Evolutionary conservation across 2,888 invertebrate species (phyloP), one percentile per base, ranked within the genome.

Genomic region (Glyphotaelius pellucidus): DNA sequence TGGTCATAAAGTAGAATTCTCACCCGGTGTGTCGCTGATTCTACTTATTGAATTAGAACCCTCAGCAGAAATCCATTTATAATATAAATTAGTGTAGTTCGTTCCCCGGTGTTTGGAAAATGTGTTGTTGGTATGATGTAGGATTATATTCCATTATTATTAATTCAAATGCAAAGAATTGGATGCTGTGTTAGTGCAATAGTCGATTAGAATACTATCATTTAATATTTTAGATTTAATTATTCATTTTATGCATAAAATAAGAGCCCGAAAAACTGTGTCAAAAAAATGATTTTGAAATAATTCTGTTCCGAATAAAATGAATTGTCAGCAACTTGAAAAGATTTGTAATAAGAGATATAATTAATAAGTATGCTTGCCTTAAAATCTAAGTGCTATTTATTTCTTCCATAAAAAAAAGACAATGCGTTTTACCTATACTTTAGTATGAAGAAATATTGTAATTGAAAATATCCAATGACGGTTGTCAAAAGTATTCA

Each of bases 111-210:
- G 67, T 67, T 67, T 67, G 5, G 25, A 19, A 67, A 67, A 67
- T 67, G n/a, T 67, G 5, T 67, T 67, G 67, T 67, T 11, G 9
- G 25, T 67, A 67, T 5, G 25, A n/a, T 67, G 25, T 67, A 83
- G 31, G 81, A 83, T 83, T 83, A 32, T 83, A 83, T 83, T 83
- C 81, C 81, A 83, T 83, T 83, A 83, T 35, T 83, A 35, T 83
- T 83, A 83, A 83, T 83, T 83, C 81, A 83, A 32, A 83, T 25
- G 81, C 81, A 83, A 83, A 83, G 30, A 83, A 83, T 30, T 32
- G 31, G 32, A 83, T 83, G 31, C 32, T 83, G 81, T 35, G 81
- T 35, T 83, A 83, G 81, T 83, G 25, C 81, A 83, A 83, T 83
- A 83, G 32, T 83, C 19, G 4, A 32, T 83, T 67, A 67, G 67